phyloP scores from a whole-genome alignment of 2,113 vertebrate genomes.

The Paramisgurnus dabryanus region DNA sequence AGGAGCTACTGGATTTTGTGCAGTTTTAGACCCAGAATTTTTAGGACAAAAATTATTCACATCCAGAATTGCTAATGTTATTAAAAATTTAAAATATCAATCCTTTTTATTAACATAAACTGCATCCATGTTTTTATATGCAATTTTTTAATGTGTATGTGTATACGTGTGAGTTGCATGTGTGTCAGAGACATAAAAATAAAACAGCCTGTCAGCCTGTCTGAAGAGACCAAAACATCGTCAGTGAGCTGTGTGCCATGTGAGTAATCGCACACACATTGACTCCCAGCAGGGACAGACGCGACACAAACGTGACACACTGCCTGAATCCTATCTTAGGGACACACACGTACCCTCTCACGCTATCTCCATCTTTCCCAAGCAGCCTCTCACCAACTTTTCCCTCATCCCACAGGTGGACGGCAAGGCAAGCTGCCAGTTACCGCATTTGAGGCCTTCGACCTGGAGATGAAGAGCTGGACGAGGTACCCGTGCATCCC shows the following conservation, averaged over 20 bases:
- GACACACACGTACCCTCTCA: constrained; percentile 4
- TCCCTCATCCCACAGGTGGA: constrained; percentile 76
- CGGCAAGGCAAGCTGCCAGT: constrained; percentile 95
- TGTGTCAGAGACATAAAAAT: constrained; percentile 30
- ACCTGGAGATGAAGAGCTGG: constrained; percentile 92
- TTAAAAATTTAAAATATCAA: no score
- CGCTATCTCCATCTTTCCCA: background rate
- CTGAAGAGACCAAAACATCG: constrained; percentile 36
- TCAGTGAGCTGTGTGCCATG: constrained; percentile 36
- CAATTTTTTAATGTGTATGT: background rate
- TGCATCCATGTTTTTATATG: no score
- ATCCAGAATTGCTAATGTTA: background rate
- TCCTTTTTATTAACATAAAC: no score
- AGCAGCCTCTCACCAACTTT: background rate
- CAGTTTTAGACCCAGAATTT: background rate
- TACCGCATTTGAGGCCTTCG: constrained; percentile 94
- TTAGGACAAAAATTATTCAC: no score
- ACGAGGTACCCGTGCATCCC: constrained; percentile 90
- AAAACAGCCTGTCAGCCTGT: constrained; percentile 39
- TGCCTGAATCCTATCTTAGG: constrained; percentile 8
- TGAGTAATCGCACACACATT: constrained; percentile 30
- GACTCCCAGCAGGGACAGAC: constrained; percentile 19
- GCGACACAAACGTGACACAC: constrained; percentile 3
- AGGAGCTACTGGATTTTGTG: no score
- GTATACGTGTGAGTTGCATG: constrained; percentile 14